These are phyloP conservation scores for Pelochelys cantorii DNA, from an alignment of 2,797 vertebrate species.

Conservation along the genomic window DNA sequence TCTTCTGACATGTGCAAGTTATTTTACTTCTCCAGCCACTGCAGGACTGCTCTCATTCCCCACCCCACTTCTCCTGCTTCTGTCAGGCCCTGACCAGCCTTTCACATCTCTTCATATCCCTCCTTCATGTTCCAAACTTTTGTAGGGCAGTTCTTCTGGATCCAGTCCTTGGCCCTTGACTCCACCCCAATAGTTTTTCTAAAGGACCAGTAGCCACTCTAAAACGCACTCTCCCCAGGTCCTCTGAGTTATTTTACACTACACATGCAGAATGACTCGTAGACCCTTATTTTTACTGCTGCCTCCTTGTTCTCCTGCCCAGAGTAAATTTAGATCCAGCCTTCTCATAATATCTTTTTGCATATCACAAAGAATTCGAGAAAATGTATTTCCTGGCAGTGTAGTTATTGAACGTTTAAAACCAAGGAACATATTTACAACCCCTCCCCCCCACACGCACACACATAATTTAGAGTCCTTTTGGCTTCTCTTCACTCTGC, in stretches of 20 bases:
- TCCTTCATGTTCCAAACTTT: neutral
- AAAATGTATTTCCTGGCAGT: neutral
- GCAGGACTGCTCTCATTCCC: neutral
- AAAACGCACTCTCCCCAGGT: neutral
- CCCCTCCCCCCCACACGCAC: neutral
- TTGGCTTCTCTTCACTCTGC: slow-evolving; percentile 53
- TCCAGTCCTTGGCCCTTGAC: neutral
- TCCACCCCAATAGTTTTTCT: neutral
- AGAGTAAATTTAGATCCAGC: neutral
- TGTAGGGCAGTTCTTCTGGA: neutral
- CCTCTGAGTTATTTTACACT: neutral
- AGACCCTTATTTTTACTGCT: neutral
- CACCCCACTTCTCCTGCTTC: neutral
- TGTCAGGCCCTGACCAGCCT: neutral
- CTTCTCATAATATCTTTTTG: neutral
- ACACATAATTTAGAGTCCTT: slow-evolving; percentile 9
- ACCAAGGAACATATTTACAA: neutral
- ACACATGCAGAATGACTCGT: neutral
- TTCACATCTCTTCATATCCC: neutral
- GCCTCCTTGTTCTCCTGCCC: neutral
- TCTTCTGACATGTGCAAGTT: neutral
- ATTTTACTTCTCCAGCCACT: neutral
- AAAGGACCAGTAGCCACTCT: neutral
- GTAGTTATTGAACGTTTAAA: neutral
- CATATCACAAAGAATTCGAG: neutral